These are phyloP conservation scores for Carlito syrichta DNA, from an alignment of 2,113 vertebrate species.

Conservation along the genomic window DNA sequence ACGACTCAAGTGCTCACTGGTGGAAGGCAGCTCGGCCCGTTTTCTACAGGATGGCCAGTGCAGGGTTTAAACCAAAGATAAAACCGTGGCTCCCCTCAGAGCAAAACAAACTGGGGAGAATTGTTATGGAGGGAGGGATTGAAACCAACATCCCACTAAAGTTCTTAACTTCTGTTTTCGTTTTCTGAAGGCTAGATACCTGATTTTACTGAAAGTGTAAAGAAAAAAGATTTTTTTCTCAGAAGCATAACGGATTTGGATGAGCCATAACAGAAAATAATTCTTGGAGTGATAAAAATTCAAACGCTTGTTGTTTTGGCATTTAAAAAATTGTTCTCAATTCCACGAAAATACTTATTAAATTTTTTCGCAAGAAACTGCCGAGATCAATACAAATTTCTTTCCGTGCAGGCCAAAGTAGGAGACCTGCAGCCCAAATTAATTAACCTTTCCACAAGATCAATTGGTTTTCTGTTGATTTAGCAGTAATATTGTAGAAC, in stretches of 20 bases:
- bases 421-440: slow-evolving; percentile 65
- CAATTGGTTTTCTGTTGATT: slow-evolving; percentile 69
- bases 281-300: background rate
- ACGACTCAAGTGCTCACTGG: background rate
- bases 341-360: slow-evolving; percentile 60
- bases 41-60: background rate
- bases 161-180: slow-evolving; percentile 44
- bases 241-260: background rate
- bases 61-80: slow-evolving; percentile 21
- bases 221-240: background rate
- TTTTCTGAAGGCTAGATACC: slow-evolving; percentile 40
- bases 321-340: slow-evolving; percentile 49
- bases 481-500: slow-evolving; percentile 67
- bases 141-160: slow-evolving; percentile 37
- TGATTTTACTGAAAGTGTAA: slow-evolving; percentile 9
- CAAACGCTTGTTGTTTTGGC: slow-evolving; percentile 23
- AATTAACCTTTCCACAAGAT: slow-evolving; percentile 67
- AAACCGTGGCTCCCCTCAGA: background rate
- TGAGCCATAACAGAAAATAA: background rate
- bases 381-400: slow-evolving; percentile 61
- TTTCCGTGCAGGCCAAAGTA: slow-evolving; percentile 58
- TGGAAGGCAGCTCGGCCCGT: background rate
- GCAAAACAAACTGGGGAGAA: slow-evolving; percentile 39
- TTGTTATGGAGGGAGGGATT: slow-evolving; percentile 14
- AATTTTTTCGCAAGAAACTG: slow-evolving; percentile 58